These are phyloP conservation scores for Collichthys lucidus DNA, from an alignment of 2,113 vertebrate species.

Conservation along the genomic window DNA sequence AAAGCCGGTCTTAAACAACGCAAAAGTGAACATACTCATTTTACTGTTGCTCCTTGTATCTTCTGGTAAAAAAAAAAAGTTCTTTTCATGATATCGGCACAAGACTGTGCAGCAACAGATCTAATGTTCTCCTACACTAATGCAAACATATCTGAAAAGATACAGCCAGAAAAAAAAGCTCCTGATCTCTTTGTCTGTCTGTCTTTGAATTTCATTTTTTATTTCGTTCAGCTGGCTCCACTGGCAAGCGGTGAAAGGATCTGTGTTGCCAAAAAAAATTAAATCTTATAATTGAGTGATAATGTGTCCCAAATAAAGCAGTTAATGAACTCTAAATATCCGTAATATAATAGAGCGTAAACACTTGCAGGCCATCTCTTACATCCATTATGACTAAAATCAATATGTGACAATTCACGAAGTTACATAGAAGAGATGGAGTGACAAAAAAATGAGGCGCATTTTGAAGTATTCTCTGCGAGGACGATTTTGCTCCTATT, in stretches of 20 bases:
- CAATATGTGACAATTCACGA: not conserved
- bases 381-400: not conserved
- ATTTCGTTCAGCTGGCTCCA: not conserved
- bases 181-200: not conserved
- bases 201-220: not conserved
- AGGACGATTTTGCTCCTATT: conserved; percentile 2
- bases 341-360: too few relatives aligned
- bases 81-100: too few relatives aligned
- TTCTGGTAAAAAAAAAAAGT: too few relatives aligned
- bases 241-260: not conserved
- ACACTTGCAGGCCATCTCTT: not conserved
- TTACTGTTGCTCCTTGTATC: too few relatives aligned
- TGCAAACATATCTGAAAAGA: too few relatives aligned
- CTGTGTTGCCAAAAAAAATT: not conserved
- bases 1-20: not conserved
- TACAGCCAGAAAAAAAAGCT: too few relatives aligned
- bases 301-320: not conserved
- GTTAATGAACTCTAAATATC: not conserved
- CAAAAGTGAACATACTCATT: not conserved
- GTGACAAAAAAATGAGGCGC: not conserved
- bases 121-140: too few relatives aligned
- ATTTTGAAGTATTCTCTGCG: not conserved
- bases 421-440: too few relatives aligned
- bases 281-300: not conserved
- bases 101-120: too few relatives aligned